These are phyloP conservation scores for Eulemur albifrons DNA, from an alignment of 2,797 vertebrate genomes.

Conservation along the genomic window DNA sequence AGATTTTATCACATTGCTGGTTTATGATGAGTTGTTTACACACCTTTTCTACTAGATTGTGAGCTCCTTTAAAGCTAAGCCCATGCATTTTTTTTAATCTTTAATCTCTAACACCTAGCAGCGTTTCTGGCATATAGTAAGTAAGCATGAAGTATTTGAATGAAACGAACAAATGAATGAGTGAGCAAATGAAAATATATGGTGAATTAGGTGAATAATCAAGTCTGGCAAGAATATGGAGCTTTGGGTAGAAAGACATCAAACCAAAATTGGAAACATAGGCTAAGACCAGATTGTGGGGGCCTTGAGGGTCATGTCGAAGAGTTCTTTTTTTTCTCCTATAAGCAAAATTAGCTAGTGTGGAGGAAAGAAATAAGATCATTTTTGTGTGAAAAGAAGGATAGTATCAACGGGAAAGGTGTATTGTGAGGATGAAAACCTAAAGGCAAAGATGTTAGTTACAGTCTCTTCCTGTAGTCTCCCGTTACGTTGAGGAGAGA, in stretches of 20 bases:
- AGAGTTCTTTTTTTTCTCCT: not conserved
- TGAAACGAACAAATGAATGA: not conserved
- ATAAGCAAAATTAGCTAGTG: not conserved
- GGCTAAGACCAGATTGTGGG: not conserved
- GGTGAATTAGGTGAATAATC: not conserved
- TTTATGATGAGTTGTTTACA: not conserved
- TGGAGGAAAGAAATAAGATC: not conserved
- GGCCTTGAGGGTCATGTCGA: not conserved
- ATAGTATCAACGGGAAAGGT: not conserved
- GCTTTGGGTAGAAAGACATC: not conserved
- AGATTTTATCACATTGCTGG: not conserved
- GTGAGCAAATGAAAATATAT: not conserved
- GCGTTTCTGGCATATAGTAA: not conserved
- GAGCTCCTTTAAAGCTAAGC: not conserved
- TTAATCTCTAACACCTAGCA: not conserved
- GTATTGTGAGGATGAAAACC: not conserved
- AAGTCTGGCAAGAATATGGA: not conserved
- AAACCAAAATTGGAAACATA: not conserved
- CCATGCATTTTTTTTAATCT: not conserved
- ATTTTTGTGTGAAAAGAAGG: conserved; percentile 6
- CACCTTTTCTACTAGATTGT: not conserved
- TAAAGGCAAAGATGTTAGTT: not conserved
- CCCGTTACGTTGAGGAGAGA: not conserved
- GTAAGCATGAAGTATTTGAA: not conserved
- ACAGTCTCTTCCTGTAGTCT: not conserved